These are phyloP conservation scores for Matsumyia berberina DNA, from an alignment of 2,888 invertebrate genomes.

Conservation along the genomic window DNA sequence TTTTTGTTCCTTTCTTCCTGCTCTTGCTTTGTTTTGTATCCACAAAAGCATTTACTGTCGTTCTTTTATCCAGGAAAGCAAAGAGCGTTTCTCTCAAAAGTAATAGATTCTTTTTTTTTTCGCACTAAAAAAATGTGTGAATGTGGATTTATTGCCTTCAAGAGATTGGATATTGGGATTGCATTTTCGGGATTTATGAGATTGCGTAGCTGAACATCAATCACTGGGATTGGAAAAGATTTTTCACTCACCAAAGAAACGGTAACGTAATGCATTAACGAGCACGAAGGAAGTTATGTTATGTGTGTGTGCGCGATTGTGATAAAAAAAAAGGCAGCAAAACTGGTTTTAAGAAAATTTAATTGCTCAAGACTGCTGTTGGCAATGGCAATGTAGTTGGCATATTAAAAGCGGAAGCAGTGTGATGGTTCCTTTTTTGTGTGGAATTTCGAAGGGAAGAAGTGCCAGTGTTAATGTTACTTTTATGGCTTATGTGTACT, in stretches of 20 bases:
- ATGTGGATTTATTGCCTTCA: constrained; percentile 71
- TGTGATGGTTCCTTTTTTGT: constrained; percentile 37
- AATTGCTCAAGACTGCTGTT: constrained; percentile 49
- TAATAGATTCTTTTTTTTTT: constrained; percentile 68
- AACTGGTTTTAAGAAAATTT: constrained; percentile 63
- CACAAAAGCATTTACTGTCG: constrained; percentile 51
- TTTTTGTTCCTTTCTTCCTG: constrained; percentile 13
- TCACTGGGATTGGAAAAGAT: constrained; percentile 69
- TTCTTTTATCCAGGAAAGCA: constrained; percentile 38
- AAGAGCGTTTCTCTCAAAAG: constrained; percentile 45
- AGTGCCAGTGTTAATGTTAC: constrained; percentile 31
- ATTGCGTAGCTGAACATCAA: constrained; percentile 73
- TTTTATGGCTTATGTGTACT: constrained; percentile 32
- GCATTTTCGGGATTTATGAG: constrained; percentile 75
- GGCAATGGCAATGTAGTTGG: constrained; percentile 38
- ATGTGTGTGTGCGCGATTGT: constrained; percentile 2
- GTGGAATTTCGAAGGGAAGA: not conserved
- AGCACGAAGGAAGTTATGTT: constrained; percentile 40
- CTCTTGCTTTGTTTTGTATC: constrained; percentile 47
- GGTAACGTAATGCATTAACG: constrained; percentile 32
- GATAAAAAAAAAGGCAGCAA: constrained; percentile 37
- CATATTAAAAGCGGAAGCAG: constrained; percentile 39
- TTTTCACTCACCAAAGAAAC: constrained; percentile 44
- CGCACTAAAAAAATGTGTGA: constrained; percentile 73
- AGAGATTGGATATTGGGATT: constrained; percentile 73